A percentile compares a stretch with the other conserved stretches of the same genome.
Evolutionary conservation across 2,888 invertebrate genomes (phyloP).

Genomic region (Acanthacorydalis orientalis): DNA sequence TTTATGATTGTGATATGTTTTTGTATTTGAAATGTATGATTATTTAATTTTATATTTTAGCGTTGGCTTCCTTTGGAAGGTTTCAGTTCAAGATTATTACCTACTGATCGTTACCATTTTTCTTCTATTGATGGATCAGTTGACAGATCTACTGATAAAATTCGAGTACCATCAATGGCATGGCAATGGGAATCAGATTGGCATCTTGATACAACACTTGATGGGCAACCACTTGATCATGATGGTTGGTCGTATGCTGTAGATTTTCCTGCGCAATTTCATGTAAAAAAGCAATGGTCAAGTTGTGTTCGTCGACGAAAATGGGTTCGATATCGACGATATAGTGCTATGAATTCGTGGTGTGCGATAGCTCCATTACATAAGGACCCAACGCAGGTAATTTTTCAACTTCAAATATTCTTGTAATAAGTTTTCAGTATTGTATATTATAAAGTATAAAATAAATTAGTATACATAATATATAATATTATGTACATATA

Average conservation of each 20-base stretch:
- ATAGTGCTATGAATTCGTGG: conserved; percentile 83
- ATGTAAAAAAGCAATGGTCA: conserved; percentile 70
- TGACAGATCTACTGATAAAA: conserved; percentile 62
- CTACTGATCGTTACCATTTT: conserved; percentile 76
- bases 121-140: conserved; percentile 70
- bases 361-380: conserved; percentile 78
- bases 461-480: background rate
- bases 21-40: background rate
- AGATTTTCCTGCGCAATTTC: conserved; percentile 75
- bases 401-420: conserved; percentile 1
- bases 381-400: conserved; percentile 67
- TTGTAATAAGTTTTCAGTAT: no score
- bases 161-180: conserved; percentile 78
- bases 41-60: conserved; percentile 21
- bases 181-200: conserved; percentile 97
- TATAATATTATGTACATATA: no score
- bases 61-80: conserved; percentile 85
- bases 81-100: conserved; percentile 65
- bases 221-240: conserved; percentile 74
- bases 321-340: conserved; percentile 77
- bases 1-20: background rate
- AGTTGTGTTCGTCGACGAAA: conserved; percentile 78
- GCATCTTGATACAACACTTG: conserved; percentile 68
- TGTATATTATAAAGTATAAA: background rate
- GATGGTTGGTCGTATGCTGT: conserved; percentile 91